Evolutionary conservation across 2,888 invertebrate genomes (phyloP).

Genomic region (Empis stercorea): DNA sequence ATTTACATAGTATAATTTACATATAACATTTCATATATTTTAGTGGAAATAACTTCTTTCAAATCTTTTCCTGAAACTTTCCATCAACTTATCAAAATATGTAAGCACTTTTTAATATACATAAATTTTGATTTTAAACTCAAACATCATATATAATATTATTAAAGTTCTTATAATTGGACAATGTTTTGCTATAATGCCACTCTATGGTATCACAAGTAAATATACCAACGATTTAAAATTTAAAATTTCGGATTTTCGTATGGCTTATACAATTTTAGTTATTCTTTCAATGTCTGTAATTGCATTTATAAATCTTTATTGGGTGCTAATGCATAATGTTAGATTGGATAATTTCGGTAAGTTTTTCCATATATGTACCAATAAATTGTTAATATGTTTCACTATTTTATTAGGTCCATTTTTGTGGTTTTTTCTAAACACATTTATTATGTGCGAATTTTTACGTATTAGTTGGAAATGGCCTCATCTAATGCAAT

Average conservation of each 20-base stretch:
- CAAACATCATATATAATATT: too few relatives aligned
- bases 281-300: constrained; percentile 3
- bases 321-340: constrained; percentile 6
- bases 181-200: constrained; percentile 37
- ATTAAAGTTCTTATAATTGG: constrained; percentile 32
- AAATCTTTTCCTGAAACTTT: constrained; percentile 5
- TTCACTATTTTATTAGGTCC: constrained; percentile 11
- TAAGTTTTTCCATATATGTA: constrained; percentile 4
- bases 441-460: constrained; percentile 12
- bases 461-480: constrained; percentile 35
- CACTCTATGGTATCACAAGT: constrained; percentile 32
- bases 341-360: constrained; percentile 11
- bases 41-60: too few relatives aligned
- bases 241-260: constrained; percentile 19
- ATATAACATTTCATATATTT: too few relatives aligned
- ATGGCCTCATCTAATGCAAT: constrained; percentile 36
- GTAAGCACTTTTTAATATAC: constrained; percentile 3
- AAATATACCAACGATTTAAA: constrained; percentile 29
- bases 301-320: constrained; percentile 6
- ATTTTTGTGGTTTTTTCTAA: constrained; percentile 15
- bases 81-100: constrained; percentile 9
- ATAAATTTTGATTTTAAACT: not conserved
- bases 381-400: not conserved
- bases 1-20: too few relatives aligned
- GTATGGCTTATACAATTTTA: constrained; percentile 5